Conservation (phyloP, 2,113 vertebrate species). For the Hippocampus zosterae region DNA sequence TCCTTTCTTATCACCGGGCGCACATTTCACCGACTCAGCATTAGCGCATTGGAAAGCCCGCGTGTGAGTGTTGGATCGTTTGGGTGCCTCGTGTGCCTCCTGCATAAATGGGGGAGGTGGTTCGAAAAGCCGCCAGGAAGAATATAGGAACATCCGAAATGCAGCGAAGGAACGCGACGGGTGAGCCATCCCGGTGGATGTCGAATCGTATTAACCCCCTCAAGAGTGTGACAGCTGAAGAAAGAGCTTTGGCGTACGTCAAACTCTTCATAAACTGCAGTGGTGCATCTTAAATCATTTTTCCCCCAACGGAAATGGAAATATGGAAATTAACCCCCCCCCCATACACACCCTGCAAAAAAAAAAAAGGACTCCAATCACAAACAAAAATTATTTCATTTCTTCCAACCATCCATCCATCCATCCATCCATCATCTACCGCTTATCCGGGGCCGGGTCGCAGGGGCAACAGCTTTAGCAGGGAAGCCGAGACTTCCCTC, state of each 20-base stretch:
- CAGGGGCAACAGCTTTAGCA: no score
- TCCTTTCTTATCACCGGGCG: conserved; percentile 44
- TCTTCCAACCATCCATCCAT: no score
- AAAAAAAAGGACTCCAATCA: no score
- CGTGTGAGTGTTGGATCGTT: conserved; percentile 20
- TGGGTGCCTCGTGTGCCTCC: conserved; percentile 30
- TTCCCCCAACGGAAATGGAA: no score
- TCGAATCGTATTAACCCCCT: conserved; percentile 36
- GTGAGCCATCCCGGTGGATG: conserved; percentile 41
- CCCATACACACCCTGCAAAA: no score
- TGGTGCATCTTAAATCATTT: not conserved
- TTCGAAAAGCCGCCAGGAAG: conserved; percentile 24
- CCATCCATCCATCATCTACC: no score
- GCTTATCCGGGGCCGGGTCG: no score
- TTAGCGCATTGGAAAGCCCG: conserved; percentile 18
- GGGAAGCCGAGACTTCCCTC: no score
- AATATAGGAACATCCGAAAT: conserved; percentile 21
- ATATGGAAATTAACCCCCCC: no score
- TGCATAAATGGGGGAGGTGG: conserved; percentile 25
- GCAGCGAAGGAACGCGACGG: not conserved
- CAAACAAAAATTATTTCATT: no score
- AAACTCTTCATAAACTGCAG: not conserved
- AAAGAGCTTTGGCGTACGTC: conserved; percentile 10
- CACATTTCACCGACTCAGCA: conserved; percentile 51
- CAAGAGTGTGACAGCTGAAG: conserved; percentile 34